These are phyloP conservation scores for Campylomormyrus tamandua DNA, from an alignment of 2,113 vertebrate species.

Conservation along the genomic window DNA sequence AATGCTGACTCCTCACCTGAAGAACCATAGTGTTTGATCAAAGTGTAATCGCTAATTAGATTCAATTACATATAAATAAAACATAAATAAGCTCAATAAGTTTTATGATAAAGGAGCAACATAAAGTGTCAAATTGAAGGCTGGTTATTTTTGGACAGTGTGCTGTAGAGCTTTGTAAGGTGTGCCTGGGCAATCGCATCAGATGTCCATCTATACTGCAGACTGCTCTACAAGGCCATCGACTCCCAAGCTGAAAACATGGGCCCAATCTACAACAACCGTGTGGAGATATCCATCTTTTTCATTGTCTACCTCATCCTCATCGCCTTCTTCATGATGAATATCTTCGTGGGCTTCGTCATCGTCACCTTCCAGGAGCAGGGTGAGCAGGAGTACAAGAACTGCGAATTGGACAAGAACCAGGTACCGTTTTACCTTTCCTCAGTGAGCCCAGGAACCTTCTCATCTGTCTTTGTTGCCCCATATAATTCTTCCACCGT, in stretches of 20 bases:
- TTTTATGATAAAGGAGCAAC: neutral
- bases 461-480: neutral
- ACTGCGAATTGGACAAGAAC: constrained; percentile 90
- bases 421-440: constrained; percentile 60
- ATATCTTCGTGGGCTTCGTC: constrained; percentile 92
- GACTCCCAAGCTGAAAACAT: constrained; percentile 73
- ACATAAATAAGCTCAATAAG: neutral
- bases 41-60: neutral
- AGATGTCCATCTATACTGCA: constrained; percentile 12
- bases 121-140: neutral
- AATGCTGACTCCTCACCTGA: neutral
- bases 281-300: constrained; percentile 81
- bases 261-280: constrained; percentile 81
- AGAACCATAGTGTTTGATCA: neutral
- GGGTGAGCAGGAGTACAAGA: constrained; percentile 81
- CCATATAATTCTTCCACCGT: neutral
- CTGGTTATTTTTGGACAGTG: neutral
- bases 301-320: constrained; percentile 92
- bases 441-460: neutral
- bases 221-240: constrained; percentile 81
- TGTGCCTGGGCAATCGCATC: neutral
- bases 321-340: constrained; percentile 98
- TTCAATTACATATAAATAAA: neutral
- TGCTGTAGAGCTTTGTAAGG: neutral
- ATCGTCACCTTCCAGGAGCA: constrained; percentile 87